Base-by-base conservation (phyloP, 2,113 vertebrate genomes). In the Trinectes maculatus region DNA sequence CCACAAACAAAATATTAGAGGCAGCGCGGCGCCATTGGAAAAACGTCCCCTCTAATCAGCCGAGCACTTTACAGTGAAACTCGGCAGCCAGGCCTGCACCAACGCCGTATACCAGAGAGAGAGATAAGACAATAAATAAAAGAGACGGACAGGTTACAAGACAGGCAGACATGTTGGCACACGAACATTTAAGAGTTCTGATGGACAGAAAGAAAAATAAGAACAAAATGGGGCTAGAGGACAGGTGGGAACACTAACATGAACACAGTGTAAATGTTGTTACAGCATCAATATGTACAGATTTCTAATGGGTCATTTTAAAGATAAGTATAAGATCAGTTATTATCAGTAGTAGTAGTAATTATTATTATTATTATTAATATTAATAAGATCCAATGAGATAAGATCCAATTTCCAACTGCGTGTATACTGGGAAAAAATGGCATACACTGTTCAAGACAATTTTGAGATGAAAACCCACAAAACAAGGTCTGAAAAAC, bases 1-100 rank as follows among this genome's bases (percentile, higher is more conserved):
- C 66, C 87, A 91, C 88, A 93, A 91, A 92, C 87, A 89, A 76
- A 90, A 89, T 90, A 91, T 87, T 86, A 85, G 80, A 86, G 59
- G 71, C 85, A 79, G 85, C 64, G 34, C 54, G 13, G 77, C 47
- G 19, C 79, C 77, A 92, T 89, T 87, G 89, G 88, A 91, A 89
- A 92, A 90, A 84, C 40, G 89, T 92, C 90, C 85, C 83, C 79
- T 87, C 80, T 76, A 91, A 93, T 91, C 82, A 91, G 67, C 74
- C n/a, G 34, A 74, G 74, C 80, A 85, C 87, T 92, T 91, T 86
- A 89, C 85, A 82, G 82, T 72, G 83, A 80, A 71, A 62, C 80
- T 57, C 80, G 37, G 72, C 83, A 81, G 75, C 61, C 43, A 28
- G 62, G 71, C 59, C 63, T 64, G 57, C 24, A 26, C 56, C 52